phyloP scores from a whole-genome alignment of 1,140 invertebrate species.

The Hestina assimilis region DNA sequence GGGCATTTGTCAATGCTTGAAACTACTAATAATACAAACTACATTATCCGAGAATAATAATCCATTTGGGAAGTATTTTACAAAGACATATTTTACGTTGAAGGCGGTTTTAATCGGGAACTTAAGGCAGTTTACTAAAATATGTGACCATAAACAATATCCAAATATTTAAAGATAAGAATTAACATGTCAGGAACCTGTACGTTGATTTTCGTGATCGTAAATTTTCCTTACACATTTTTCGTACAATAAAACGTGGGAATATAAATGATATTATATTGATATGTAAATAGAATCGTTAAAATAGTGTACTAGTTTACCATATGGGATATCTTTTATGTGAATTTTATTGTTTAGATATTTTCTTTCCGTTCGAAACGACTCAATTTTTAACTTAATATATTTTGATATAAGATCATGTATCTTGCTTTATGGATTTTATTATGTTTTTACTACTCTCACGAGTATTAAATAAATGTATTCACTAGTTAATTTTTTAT shows the following conservation, averaged over 20 bases:
- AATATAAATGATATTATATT: conserved; percentile 29
- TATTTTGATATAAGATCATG: conserved; percentile 18
- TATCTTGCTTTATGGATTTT: conserved; percentile 19
- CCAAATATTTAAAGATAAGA: no score
- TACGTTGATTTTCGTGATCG: not conserved
- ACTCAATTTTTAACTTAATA: conserved; percentile 12
- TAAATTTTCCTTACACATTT: conserved; percentile 12
- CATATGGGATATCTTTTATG: conserved; percentile 17
- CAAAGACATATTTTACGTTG: no score
- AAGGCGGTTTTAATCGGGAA: no score
- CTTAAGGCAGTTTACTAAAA: no score
- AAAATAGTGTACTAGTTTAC: conserved; percentile 23
- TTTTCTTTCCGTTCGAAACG: conserved; percentile 8
- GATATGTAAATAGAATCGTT: conserved; percentile 41
- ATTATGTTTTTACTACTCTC: conserved; percentile 23
- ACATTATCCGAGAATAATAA: no score
- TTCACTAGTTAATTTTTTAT: not conserved
- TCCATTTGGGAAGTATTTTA: no score
- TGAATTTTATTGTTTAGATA: conserved; percentile 17
- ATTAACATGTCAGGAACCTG: no score
- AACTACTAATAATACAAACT: no score
- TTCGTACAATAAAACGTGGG: conserved; percentile 39
- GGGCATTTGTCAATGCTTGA: no score
- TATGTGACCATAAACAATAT: no score
- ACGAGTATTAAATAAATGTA: conserved; percentile 6